Evolutionary conservation across 2,113 vertebrate genomes (phyloP), one percentile per base, ranked within the genome.

Genomic region (Rhagologus leucostigma): DNA sequence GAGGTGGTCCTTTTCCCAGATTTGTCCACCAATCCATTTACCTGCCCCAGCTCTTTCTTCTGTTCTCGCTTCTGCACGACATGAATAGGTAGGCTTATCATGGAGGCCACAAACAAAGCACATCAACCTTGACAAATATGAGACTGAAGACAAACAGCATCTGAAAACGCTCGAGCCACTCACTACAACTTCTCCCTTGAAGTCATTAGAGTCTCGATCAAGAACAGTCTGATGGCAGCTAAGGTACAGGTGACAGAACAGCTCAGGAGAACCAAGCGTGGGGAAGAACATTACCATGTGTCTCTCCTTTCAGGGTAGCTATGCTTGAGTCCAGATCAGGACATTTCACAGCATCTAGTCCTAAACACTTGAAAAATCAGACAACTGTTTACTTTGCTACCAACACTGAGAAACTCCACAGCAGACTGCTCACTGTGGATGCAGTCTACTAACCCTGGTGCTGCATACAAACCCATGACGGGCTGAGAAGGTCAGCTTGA

Each of bases 21-120:
- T 94, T 98, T 98, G 95, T 99, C 99, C 65, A 99, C 98, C 93
- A 99, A 97, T 78, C 99, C 99, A 68, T 99, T 99, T 82, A 99
- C 99, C 97, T 99, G 99, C 62, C 98, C 98, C 95, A 98, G 97
- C 91, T 99, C 99, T 73, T 98, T 98, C 97, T 99, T 99, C 97
- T 99, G 99, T 79, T 99, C 99, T 93, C 99, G 98, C 97, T 99
- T 99, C 99, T 99, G 95, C 87, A 94, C 60, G 85, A 97, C 90
- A 97, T 92, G 85, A 94, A 95, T 93, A 95, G 79, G 87, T 89
- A 95, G 87, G 87, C 93, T 96, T 94, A 96, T 91, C 92, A 88
- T 55, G 81, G 89, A 95, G 96, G 75, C 92, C 95, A 95, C 90
- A 96, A 90, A 97, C 76, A 96, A 95, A 96, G 88, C 88, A 97